Base-by-base conservation (phyloP, 1,140 invertebrate species). In the Monochamus saltuarius region DNA sequence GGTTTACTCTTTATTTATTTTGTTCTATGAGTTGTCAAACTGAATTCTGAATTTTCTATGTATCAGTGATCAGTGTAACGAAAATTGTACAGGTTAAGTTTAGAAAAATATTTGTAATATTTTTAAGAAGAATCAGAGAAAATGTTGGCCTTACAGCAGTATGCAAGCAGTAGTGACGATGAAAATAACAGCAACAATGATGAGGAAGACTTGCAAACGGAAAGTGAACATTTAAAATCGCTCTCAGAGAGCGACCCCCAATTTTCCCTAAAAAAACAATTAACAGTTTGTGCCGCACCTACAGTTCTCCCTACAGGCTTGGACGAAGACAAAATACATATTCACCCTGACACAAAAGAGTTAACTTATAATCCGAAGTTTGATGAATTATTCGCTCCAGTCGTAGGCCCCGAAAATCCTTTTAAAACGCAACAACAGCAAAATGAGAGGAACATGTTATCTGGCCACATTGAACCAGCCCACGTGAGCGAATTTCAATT, bases 401-500 rank as follows among this genome's bases (percentile, higher is more conserved):
- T 89, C 10, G 81, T 93, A 14, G 95, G 96, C 0, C 96, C 95
- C 4, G 86, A 89, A 69, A 95, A 97, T 82, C 95, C 95, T 1
- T 92, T 90, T 74, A 87, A 91, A 78, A 95, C 94, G 0, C 84
- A 92, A 71, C 94, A 97, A 73, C 88, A 94, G 76, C 86, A 84
- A 65, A 90, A 94, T 1, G 73, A 81, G 1, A 92, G 94, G 74
- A 99, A 99, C 76, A 97, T 91, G 59, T 78, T 99, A 0, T 89
- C 96, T 19, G 98, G 97, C 10, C 97, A 88, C 83, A 90, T 98
- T 4, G 98, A 99, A 76, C 85, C 89, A 67, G 94, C 96, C 4
- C 92, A 98, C 78, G 87, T 99, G 29, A 98, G 89, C 80, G 91
- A 94, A 70, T 99, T 99, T 79, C 92, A 98, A 68, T 99, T 99